Conservation (phyloP, 2,113 vertebrate genomes). For the Dipodomys stephensi region DNA sequence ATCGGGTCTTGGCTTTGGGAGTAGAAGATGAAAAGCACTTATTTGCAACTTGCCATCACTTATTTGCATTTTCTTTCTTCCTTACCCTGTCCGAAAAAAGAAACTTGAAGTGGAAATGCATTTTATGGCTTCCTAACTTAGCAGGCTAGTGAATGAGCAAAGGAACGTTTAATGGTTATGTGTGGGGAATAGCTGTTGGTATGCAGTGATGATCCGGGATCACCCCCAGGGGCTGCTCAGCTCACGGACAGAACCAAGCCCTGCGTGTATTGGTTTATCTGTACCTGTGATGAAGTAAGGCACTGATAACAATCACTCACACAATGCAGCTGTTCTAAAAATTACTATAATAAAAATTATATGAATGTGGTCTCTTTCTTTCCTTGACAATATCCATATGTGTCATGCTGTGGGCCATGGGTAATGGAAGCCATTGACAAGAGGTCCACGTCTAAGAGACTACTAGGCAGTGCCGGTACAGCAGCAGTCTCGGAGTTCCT, state of each 20-base stretch:
- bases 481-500: background rate
- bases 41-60: slow-evolving; percentile 49
- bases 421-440: background rate
- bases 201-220: background rate
- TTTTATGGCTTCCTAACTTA: background rate
- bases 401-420: no score
- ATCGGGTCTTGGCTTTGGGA: slow-evolving; percentile 36
- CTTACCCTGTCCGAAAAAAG: background rate
- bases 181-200: background rate
- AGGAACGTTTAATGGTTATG: no score
- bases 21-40: slow-evolving; percentile 42
- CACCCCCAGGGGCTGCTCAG: no score
- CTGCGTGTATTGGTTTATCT: background rate
- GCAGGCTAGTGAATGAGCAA: no score
- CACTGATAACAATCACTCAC: no score
- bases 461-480: background rate
- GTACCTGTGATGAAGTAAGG: background rate
- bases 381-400: background rate
- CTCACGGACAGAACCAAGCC: background rate
- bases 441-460: background rate
- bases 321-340: background rate
- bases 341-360: background rate
- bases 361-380: background rate
- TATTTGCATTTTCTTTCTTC: slow-evolving; percentile 55
- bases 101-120: background rate